These are phyloP conservation scores for Trachelipus rathkii DNA, from an alignment of 1,140 invertebrate species.

Conservation along the genomic window DNA sequence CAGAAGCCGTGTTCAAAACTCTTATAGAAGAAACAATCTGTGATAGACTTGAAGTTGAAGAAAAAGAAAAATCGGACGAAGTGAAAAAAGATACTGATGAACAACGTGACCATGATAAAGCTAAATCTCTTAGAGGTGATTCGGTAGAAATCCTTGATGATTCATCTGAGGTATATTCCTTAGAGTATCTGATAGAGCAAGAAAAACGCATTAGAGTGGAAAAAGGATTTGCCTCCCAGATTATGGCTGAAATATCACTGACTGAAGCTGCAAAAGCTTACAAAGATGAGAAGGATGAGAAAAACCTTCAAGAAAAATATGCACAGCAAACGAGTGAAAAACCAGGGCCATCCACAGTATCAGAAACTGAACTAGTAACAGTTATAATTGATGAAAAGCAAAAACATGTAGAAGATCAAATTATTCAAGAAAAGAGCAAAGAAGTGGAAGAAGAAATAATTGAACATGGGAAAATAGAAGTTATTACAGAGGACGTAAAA, in stretches of 20 bases:
- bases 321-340: too few relatives aligned
- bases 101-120: background rate
- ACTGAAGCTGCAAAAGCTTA: background rate
- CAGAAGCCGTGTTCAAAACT: background rate
- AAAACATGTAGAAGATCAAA: background rate
- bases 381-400: constrained; percentile 6
- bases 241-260: background rate
- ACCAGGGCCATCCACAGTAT: too few relatives aligned
- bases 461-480: constrained; percentile 43
- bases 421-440: background rate
- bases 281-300: background rate
- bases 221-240: background rate
- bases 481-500: background rate
- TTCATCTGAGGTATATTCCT: background rate
- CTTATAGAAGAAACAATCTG: background rate
- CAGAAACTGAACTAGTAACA: too few relatives aligned
- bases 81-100: background rate
- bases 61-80: background rate
- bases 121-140: background rate
- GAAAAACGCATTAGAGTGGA: constrained; percentile 2
- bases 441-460: constrained; percentile 14
- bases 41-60: background rate
- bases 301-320: background rate
- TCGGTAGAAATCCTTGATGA: background rate
- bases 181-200: background rate